Percentiles rank a stretch among this genome's conserved stretches.
These are phyloP conservation scores for Drosophila antonietae DNA, from an alignment of 2,888 invertebrate species.

Conservation along the genomic window DNA sequence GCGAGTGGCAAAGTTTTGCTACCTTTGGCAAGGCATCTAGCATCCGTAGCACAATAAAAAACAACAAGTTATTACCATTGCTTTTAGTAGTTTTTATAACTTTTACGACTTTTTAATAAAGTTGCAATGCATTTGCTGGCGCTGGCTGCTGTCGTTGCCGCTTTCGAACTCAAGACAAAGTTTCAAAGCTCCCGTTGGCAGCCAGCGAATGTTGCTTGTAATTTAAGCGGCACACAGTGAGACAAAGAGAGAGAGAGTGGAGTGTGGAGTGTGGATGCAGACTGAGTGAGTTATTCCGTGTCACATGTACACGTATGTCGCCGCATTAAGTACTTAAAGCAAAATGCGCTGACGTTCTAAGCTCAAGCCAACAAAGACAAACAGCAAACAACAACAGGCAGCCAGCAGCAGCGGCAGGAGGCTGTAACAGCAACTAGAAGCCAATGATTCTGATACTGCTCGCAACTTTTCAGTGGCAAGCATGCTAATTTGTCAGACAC, in stretches of 20 bases:
- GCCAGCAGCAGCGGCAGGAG: background rate
- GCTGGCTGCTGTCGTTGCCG: constrained; percentile 1
- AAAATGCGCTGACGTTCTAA: constrained; percentile 64
- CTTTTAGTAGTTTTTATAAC: constrained; percentile 78
- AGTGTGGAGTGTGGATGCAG: background rate
- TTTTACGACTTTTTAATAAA: constrained; percentile 80
- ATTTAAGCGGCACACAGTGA: constrained; percentile 35
- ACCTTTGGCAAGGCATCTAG: constrained; percentile 43
- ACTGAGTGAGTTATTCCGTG: constrained; percentile 58
- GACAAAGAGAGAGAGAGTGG: background rate
- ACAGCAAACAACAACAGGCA: constrained; percentile 45
- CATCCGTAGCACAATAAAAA: constrained; percentile 54
- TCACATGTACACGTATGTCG: constrained; percentile 57
- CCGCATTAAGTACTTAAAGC: constrained; percentile 68
- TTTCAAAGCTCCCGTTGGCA: constrained; percentile 46
- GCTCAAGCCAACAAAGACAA: constrained; percentile 54
- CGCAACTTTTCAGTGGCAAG: constrained; percentile 49
- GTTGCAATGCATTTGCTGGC: constrained; percentile 71
- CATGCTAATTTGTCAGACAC: constrained; percentile 67
- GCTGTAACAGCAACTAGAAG: constrained; percentile 17
- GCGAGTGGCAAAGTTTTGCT: constrained; percentile 41
- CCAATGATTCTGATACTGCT: constrained; percentile 34
- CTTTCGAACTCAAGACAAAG: constrained; percentile 67
- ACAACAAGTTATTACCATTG: constrained; percentile 77
- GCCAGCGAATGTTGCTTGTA: constrained; percentile 37